Evolutionary conservation across 1,140 invertebrate genomes (phyloP).

Genomic region (Delia radicum): DNA sequence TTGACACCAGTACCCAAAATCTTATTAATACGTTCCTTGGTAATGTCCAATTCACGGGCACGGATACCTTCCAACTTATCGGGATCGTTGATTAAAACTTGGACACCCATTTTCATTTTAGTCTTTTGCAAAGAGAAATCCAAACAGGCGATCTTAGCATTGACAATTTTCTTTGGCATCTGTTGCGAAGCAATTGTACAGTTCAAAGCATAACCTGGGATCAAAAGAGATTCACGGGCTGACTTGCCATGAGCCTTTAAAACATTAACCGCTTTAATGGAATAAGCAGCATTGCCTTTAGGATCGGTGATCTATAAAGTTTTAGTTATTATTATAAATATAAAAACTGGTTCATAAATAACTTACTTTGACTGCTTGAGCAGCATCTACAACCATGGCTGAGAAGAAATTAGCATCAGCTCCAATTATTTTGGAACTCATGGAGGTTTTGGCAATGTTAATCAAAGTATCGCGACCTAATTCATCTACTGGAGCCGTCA

Average conservation of each 20-base stretch:
- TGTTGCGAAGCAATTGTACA: conserved; percentile 97
- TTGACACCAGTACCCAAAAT: conserved; percentile 93
- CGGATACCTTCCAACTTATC: conserved; percentile 93
- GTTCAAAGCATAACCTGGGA: conserved; percentile 93
- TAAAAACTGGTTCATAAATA: neutral
- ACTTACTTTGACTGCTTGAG: conserved; percentile 69
- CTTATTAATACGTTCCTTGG: conserved; percentile 96
- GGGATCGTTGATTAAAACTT: conserved; percentile 93
- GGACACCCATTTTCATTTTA: conserved; percentile 98
- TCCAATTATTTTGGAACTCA: conserved; percentile 99
- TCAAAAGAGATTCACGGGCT: conserved; percentile 85
- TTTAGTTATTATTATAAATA: conserved; percentile 59
- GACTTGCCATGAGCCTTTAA: conserved; percentile 97
- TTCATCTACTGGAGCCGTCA: conserved; percentile 88
- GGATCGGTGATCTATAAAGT: conserved; percentile 66
- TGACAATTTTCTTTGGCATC: conserved; percentile 87
- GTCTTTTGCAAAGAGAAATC: conserved; percentile 96
- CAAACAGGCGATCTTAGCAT: conserved; percentile 97
- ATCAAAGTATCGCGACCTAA: conserved; percentile 85
- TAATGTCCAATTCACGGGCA: conserved; percentile 93
- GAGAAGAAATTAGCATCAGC: conserved; percentile 95
- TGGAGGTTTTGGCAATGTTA: conserved; percentile 96
- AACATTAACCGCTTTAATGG: conserved; percentile 96
- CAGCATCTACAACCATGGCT: conserved; percentile 95
- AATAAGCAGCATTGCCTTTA: conserved; percentile 84